Evolutionary conservation across 2,113 vertebrate genomes (phyloP).

Genomic region (Epinephelus fuscoguttatus): DNA sequence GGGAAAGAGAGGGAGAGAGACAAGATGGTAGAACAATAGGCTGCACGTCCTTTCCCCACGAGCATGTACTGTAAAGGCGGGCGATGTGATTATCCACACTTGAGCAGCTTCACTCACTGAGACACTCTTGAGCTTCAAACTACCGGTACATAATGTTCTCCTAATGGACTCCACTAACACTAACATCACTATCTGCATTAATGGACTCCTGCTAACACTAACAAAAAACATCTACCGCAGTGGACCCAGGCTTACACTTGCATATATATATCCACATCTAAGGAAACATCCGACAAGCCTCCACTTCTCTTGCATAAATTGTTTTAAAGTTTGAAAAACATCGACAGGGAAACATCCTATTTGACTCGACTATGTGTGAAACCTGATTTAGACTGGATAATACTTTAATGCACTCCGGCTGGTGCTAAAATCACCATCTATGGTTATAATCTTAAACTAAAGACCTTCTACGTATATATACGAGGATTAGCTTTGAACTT

Average conservation of each 20-base stretch:
- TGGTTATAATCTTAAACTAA: not conserved
- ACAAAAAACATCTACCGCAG: slow-evolving; percentile 49
- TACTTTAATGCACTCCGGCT: not conserved
- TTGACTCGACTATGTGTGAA: not conserved
- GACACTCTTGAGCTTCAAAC: slow-evolving; percentile 77
- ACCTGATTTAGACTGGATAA: not conserved
- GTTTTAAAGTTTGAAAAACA: not conserved
- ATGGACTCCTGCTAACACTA: slow-evolving; percentile 72
- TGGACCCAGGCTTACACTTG: slow-evolving; percentile 38
- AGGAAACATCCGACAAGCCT: not conserved
- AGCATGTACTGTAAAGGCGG: slow-evolving; percentile 70
- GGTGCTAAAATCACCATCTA: not conserved
- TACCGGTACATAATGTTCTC: slow-evolving; percentile 78
- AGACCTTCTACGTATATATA: not conserved
- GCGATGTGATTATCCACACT: slow-evolving; percentile 81
- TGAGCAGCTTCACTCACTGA: slow-evolving; percentile 75
- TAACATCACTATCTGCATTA: slow-evolving; percentile 78
- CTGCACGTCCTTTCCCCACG: slow-evolving; percentile 51
- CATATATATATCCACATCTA: slow-evolving; percentile 4
- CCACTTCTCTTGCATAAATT: not conserved
- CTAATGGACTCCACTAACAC: slow-evolving; percentile 81
- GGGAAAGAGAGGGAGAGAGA: slow-evolving; percentile 31
- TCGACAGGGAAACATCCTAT: not conserved
- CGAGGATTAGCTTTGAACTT: not conserved
- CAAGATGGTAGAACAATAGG: slow-evolving; percentile 65